phyloP scores from a whole-genome alignment of 2,113 vertebrate genomes.

The Otocyon megalotis region DNA sequence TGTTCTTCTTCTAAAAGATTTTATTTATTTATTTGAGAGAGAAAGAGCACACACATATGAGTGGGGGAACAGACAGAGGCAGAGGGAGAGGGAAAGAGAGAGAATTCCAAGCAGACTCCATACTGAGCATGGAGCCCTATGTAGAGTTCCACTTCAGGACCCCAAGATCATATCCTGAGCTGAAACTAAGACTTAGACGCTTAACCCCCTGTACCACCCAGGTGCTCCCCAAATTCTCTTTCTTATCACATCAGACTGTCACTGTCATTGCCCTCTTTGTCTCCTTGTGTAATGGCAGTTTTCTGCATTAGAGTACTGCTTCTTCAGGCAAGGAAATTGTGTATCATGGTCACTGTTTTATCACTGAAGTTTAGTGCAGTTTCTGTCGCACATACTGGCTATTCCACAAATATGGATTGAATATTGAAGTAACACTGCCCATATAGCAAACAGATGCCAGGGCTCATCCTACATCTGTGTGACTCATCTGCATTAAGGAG shows the following conservation, averaged over 20 bases:
- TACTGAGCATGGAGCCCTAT: no score
- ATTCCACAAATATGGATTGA: not conserved
- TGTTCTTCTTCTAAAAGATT: not conserved
- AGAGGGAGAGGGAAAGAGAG: not conserved
- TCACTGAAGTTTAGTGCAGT: not conserved
- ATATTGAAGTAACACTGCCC: not conserved
- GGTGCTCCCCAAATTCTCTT: not conserved
- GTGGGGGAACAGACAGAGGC: not conserved
- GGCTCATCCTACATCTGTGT: not conserved
- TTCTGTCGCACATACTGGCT: not conserved
- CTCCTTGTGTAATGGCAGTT: not conserved
- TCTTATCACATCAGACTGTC: not conserved
- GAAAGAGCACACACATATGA: not conserved
- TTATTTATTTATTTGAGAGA: not conserved
- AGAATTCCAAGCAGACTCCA: not conserved
- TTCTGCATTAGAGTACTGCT: not conserved
- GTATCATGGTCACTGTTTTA: not conserved
- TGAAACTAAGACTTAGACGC: not conserved
- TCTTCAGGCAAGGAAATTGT: not conserved
- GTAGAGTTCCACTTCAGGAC: not conserved
- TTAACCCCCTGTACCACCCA: not conserved
- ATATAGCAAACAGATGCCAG: not conserved
- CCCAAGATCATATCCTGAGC: not conserved
- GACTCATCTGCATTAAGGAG: not conserved
- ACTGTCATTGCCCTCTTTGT: not conserved